These are phyloP conservation scores for Calidris pugnax DNA, from an alignment of 2,113 vertebrate species.

Conservation along the genomic window DNA sequence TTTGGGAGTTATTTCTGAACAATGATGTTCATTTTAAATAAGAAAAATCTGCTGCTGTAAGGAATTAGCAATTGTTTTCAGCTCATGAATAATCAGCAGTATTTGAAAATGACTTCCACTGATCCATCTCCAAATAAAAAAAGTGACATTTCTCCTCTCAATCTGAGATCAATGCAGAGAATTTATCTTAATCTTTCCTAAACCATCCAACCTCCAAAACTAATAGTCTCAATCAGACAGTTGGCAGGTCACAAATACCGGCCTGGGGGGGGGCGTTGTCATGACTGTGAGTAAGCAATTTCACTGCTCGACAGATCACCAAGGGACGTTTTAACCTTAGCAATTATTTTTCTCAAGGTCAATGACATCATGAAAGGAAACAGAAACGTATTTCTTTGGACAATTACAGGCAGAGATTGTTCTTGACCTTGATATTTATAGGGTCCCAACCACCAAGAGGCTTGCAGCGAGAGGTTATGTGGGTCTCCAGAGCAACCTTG, in stretches of 20 bases:
- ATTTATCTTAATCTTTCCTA: background rate
- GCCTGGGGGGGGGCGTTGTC: background rate
- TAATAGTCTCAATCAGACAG: background rate
- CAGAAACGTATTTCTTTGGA: background rate
- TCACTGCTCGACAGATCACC: background rate
- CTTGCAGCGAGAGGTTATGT: background rate
- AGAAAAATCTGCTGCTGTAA: background rate
- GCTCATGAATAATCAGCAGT: background rate
- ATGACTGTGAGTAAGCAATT: background rate
- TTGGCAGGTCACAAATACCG: background rate
- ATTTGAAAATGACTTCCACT: background rate
- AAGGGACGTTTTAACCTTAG: background rate
- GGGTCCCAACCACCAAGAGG: background rate
- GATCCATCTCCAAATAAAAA: background rate
- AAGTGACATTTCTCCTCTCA: background rate
- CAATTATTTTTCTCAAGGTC: constrained; percentile 24
- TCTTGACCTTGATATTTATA: constrained; percentile 23
- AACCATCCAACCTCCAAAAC: background rate
- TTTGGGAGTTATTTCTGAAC: constrained; percentile 1
- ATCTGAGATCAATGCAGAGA: background rate
- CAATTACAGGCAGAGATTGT: constrained; percentile 3
- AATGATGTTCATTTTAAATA: background rate
- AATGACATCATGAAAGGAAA: constrained; percentile 4
- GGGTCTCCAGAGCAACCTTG: background rate
- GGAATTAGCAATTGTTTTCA: background rate